These are phyloP conservation scores for Drosophila funebris DNA, from an alignment of 1,140 invertebrate species.

Conservation along the genomic window DNA sequence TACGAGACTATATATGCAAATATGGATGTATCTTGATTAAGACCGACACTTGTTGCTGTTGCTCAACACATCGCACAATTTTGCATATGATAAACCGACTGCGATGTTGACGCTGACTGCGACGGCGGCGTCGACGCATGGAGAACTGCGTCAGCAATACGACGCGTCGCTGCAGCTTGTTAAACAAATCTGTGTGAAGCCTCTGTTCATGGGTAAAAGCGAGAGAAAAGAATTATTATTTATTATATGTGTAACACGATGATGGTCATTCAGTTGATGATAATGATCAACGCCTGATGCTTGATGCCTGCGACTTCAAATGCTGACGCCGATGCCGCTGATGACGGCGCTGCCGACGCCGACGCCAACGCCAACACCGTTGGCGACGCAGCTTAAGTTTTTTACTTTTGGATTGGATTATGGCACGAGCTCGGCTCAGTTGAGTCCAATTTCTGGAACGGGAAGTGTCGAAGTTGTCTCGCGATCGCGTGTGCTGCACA, in stretches of 20 bases:
- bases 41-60: constrained; percentile 52
- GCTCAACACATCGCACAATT: constrained; percentile 44
- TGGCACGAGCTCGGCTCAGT: constrained; percentile 57
- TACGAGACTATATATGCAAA: constrained; percentile 11
- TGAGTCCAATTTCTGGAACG: constrained; percentile 58
- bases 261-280: constrained; percentile 10
- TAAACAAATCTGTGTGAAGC: constrained; percentile 26
- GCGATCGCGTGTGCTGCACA: constrained; percentile 56
- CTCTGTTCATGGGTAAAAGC: constrained; percentile 1
- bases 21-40: constrained; percentile 64
- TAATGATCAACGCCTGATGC: constrained; percentile 29
- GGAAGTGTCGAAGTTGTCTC: constrained; percentile 66
- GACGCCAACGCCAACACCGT: constrained; percentile 1
- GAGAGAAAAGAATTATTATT: constrained; percentile 29
- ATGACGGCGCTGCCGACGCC: constrained; percentile 9
- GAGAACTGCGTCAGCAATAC: background rate
- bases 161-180: constrained; percentile 20
- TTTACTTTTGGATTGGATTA: constrained; percentile 45
- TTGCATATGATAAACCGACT: constrained; percentile 49
- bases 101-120: constrained; percentile 7
- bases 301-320: constrained; percentile 36
- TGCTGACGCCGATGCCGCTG: constrained; percentile 17
- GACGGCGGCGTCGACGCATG: background rate
- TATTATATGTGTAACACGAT: constrained; percentile 43
- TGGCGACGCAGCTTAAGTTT: constrained; percentile 32